Evolutionary conservation across 2,888 invertebrate genomes (phyloP).

Genomic region (Agapostemon virescens): DNA sequence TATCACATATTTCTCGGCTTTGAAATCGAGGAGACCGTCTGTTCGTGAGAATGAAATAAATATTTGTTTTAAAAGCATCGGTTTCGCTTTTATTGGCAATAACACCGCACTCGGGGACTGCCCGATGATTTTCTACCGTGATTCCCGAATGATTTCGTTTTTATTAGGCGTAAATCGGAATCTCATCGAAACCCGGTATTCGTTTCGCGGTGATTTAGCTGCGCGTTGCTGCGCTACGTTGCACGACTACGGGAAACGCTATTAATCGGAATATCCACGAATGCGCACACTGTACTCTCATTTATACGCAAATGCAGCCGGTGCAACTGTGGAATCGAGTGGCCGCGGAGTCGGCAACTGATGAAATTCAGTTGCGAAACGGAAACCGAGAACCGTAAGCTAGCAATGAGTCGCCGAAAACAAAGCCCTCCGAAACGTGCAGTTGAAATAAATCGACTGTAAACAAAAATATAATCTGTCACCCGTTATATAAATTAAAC

Average conservation of each 20-base stretch:
- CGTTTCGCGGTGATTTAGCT: conserved; percentile 37
- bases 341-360: conserved; percentile 14
- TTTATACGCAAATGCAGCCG: conserved; percentile 56
- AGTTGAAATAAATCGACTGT: too few relatives aligned
- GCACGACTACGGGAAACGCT: conserved; percentile 14
- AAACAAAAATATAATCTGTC: not conserved
- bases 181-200: conserved; percentile 7
- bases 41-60: not conserved
- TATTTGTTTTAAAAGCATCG: not conserved
- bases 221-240: not conserved
- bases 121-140: conserved; percentile 24
- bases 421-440: not conserved
- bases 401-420: not conserved
- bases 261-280: conserved; percentile 48
- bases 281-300: conserved; percentile 44
- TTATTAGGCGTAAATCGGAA: conserved; percentile 32
- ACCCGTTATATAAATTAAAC: too few relatives aligned
- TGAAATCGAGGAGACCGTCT: conserved; percentile 1
- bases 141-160: conserved; percentile 27
- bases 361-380: conserved; percentile 40
- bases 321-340: conserved; percentile 4
- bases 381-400: conserved; percentile 7
- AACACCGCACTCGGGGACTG: not conserved
- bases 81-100: conserved; percentile 1
- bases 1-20: not conserved